Base-by-base conservation (phyloP, 2,888 invertebrate genomes). In the Metacarcinus magister region DNA sequence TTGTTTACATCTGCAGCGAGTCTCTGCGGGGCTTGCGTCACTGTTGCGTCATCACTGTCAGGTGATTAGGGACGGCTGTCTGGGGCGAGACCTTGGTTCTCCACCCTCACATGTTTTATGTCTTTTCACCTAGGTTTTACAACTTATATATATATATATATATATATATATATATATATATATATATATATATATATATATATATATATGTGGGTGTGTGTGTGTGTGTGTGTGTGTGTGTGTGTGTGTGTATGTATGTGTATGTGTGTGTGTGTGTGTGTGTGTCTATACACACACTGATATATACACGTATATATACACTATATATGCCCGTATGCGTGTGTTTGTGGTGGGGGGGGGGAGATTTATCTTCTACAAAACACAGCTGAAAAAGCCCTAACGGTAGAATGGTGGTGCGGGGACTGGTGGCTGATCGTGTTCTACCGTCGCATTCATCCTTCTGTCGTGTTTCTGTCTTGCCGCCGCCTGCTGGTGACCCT, bases 31-130 rank as follows among this genome's bases (percentile, higher is more conserved):
- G 39, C 67, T 93, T 39, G 44, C 60, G 48, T 46, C 43, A 93
- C 28, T 93, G 75, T 93, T 93, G 93, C 75, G 75, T 93, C 93
- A 75, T 39, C 87, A 16, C 87, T 87, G 87, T 87, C 87, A 39
- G 87, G 87, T 87, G 87, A 87, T 87, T 87, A 87, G 87, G 87
- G 87, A 87, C 87, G 87, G 4, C 87, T 87, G 87, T 87, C 39
- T 87, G 39, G 87, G 87, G 32, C 87, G 32, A 39, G 87, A 87
- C 87, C 87, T 87, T 87, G 87, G 13, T 23, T 23, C 13, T 87
- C 87, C 87, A 39, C 87, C 87, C 87, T 87, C 39, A 87, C 87
- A 87, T 39, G 39, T 39, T 87, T 87, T 87, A 87, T 87, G 87
- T 8, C 87, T 87, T 87, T 32, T 87, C 87, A 87, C 1, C 32